Conservation (phyloP, 2,113 vertebrate genomes). For the Apistogramma diplotaenia region DNA sequence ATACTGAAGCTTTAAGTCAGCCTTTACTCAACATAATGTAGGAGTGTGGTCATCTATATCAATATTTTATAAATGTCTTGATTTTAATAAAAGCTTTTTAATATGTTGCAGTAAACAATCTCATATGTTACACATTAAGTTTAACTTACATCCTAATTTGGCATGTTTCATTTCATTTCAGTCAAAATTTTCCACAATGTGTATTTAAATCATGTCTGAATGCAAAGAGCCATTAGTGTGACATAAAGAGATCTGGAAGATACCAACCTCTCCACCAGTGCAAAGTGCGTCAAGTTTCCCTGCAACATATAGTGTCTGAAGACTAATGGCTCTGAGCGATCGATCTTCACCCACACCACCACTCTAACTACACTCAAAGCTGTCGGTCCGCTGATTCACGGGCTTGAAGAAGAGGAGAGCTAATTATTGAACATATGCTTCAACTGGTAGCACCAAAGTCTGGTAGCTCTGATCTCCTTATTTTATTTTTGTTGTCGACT, state of each 20-base stretch:
- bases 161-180: too few species aligned
- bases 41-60: neutral
- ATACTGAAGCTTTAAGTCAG: neutral
- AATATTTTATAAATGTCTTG: neutral
- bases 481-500: too few species aligned
- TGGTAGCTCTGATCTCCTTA: too few species aligned
- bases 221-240: conserved; percentile 15
- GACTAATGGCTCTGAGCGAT: conserved; percentile 47
- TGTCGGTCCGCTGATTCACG: conserved; percentile 27
- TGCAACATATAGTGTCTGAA: conserved; percentile 10
- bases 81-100: neutral
- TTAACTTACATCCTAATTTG: neutral
- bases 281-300: conserved; percentile 46
- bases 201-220: neutral
- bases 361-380: conserved; percentile 24
- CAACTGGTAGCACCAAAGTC: too few species aligned
- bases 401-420: neutral
- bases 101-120: neutral
- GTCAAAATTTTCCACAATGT: neutral
- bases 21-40: neutral
- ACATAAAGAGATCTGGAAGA: conserved; percentile 25
- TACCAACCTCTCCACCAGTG: conserved; percentile 25
- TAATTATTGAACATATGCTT: neutral
- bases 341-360: conserved; percentile 25
- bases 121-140: neutral